These are phyloP conservation scores for Eugnorisma glareosa DNA, from an alignment of 2,888 invertebrate species.

Conservation along the genomic window DNA sequence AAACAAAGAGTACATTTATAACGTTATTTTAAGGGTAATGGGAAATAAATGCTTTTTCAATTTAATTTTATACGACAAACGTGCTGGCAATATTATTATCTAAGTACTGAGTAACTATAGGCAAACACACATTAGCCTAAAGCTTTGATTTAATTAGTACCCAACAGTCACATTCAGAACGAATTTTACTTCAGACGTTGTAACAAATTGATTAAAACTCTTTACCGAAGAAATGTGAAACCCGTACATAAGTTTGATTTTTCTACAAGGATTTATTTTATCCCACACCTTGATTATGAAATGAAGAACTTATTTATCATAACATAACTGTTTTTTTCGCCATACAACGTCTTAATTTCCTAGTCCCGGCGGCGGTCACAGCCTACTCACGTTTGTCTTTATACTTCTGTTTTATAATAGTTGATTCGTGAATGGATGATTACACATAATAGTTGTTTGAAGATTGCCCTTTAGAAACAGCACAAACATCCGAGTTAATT, in stretches of 20 bases:
- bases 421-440: slow-evolving; percentile 79
- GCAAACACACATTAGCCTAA: slow-evolving; percentile 1
- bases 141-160: slow-evolving; percentile 41
- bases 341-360: slow-evolving; percentile 72
- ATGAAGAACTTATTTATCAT: slow-evolving; percentile 73
- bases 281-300: slow-evolving; percentile 62
- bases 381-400: slow-evolving; percentile 64
- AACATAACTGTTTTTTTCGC: slow-evolving; percentile 69
- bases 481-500: slow-evolving; percentile 33
- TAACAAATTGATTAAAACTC: too few species aligned
- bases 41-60: too few species aligned
- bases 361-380: slow-evolving; percentile 54
- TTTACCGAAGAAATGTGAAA: slow-evolving; percentile 11
- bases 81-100: neutral
- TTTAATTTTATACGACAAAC: too few species aligned
- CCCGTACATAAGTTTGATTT: slow-evolving; percentile 26
- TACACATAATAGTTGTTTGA: slow-evolving; percentile 72
- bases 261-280: slow-evolving; percentile 64
- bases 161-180: slow-evolving; percentile 34
- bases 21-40: too few species aligned
- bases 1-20: too few species aligned
- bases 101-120: neutral
- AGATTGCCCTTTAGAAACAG: slow-evolving; percentile 45
- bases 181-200: slow-evolving; percentile 19
- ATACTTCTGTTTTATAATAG: slow-evolving; percentile 70